Conservation (phyloP, 53 echinoderm and acorn worm genomes). For the Pentamera pediparva region DNA sequence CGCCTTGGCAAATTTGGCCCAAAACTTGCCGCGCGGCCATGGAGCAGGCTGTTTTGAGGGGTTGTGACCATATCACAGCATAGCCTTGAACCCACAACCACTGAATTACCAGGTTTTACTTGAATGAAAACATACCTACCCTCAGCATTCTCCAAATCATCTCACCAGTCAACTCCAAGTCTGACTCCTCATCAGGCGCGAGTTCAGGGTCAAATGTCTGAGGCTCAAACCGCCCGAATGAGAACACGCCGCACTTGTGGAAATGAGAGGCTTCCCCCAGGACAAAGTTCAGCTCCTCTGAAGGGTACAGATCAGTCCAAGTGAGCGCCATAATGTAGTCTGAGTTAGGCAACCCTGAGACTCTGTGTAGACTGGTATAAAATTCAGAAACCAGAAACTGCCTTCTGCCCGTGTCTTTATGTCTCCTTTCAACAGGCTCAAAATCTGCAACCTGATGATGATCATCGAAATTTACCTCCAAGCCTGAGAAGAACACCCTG, state of each 20-base stretch:
- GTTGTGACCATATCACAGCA: too few species aligned
- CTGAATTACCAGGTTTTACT: too few species aligned
- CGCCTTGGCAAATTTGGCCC: too few species aligned
- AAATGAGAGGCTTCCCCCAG: conserved; percentile 72
- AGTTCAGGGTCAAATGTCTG: conserved; percentile 17
- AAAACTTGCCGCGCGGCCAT: too few species aligned
- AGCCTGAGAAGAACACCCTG: conserved; percentile 54
- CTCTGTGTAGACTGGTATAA: conserved; percentile 54
- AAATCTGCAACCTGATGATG: conserved; percentile 37
- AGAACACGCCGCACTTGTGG: conserved; percentile 65
- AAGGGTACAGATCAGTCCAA: conserved; percentile 92
- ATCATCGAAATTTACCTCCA: conserved; percentile 45
- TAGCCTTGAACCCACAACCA: too few species aligned
- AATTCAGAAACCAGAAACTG: conserved; percentile 78
- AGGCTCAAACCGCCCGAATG: conserved; percentile 87
- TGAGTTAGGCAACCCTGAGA: conserved; percentile 24
- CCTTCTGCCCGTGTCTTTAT: conserved; percentile 57
- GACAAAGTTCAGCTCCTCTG: conserved; percentile 85
- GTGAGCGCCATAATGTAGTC: conserved; percentile 76
- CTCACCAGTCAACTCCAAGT: conserved; percentile 43
- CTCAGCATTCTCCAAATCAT: conserved; percentile 78
- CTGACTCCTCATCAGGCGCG: neutral
- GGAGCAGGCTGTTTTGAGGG: too few species aligned
- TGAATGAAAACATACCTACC: conserved; percentile 56
- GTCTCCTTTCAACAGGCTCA: conserved; percentile 42